Evolutionary conservation across 1,140 invertebrate species (phyloP).

Genomic region (Ericerus pela): DNA sequence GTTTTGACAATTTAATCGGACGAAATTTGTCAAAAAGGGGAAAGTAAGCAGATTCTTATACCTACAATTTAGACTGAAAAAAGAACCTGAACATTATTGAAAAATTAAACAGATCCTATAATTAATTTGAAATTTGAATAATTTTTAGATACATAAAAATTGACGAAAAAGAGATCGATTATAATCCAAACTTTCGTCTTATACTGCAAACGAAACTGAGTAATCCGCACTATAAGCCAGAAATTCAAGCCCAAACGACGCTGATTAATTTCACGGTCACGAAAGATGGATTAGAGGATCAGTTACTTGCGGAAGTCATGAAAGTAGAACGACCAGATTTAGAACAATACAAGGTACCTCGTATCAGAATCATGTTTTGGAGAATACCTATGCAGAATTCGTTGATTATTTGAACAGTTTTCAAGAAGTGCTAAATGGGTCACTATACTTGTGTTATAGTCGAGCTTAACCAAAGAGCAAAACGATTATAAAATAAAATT

Average conservation of each 20-base stretch:
- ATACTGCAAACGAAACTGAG: constrained; percentile 86
- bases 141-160: constrained; percentile 51
- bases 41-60: constrained; percentile 34
- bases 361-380: not conserved
- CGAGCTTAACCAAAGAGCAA: constrained; percentile 74
- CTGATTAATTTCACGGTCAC: constrained; percentile 93
- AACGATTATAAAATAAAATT: constrained; percentile 89
- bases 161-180: constrained; percentile 84
- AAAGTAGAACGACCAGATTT: constrained; percentile 84
- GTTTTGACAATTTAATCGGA: constrained; percentile 76
- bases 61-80: too few species aligned
- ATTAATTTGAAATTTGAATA: constrained; percentile 14
- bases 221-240: constrained; percentile 91
- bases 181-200: constrained; percentile 63
- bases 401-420: not conserved
- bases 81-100: too few species aligned
- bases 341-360: constrained; percentile 44
- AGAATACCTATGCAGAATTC: too few species aligned
- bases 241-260: constrained; percentile 91
- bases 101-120: too few species aligned
- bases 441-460: constrained; percentile 30
- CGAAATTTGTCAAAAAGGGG: constrained; percentile 75
- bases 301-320: constrained; percentile 83
- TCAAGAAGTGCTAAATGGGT: not conserved
- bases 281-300: constrained; percentile 79